Percentiles rank a stretch among this genome's conserved stretches.
Conservation (phyloP, 2,113 vertebrate genomes). For the Fulmarus glacialis region DNA sequence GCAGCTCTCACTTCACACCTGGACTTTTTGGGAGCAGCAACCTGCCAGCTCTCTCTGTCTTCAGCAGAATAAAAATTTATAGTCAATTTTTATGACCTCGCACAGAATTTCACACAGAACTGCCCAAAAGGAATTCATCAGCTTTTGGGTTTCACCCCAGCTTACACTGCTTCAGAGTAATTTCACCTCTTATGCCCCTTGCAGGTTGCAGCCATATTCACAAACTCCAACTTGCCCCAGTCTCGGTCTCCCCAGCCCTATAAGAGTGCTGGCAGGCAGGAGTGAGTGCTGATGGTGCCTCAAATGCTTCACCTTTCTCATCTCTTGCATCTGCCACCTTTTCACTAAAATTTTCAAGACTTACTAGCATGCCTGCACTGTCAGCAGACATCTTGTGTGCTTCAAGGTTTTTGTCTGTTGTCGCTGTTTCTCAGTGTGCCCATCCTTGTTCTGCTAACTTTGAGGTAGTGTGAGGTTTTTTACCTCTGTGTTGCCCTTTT, state of each 20-base stretch:
- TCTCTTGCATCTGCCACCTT: not conserved
- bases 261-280: not conserved
- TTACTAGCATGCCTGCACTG: not conserved
- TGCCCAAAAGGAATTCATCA: not conserved
- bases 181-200: not conserved
- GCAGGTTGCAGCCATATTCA: not conserved
- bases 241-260: accelerated
- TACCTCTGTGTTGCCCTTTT: not conserved
- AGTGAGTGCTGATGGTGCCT: not conserved
- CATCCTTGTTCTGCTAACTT: not conserved
- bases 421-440: accelerated
- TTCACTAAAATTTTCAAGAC: not conserved
- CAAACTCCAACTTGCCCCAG: not conserved
- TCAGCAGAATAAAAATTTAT: not conserved
- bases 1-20: not conserved
- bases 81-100: not conserved
- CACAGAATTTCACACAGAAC: not conserved
- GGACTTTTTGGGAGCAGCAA: not conserved
- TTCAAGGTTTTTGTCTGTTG: not conserved
- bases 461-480: not conserved
- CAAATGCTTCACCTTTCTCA: not conserved
- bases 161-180: not conserved
- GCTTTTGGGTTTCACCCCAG: not conserved
- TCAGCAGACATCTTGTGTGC: not conserved
- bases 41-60: not conserved